Evolutionary conservation across 2,113 vertebrate genomes (phyloP).

Genomic region (Hyaena hyaena): DNA sequence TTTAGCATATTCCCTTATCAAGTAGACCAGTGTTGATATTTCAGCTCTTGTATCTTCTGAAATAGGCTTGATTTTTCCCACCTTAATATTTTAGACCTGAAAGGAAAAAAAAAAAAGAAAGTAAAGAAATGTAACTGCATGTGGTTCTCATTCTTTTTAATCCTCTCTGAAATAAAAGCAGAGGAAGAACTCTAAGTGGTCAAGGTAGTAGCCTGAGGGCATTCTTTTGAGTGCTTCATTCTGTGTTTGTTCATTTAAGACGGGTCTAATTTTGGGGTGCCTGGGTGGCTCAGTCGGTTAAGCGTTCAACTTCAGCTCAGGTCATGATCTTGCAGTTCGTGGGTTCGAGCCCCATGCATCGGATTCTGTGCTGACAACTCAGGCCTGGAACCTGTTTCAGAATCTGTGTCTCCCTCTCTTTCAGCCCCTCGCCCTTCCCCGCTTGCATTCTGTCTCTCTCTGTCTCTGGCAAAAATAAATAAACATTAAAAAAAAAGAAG

Average conservation of each 20-base stretch:
- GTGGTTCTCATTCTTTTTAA: constrained; percentile 22
- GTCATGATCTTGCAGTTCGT: no score
- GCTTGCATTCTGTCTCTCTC: no score
- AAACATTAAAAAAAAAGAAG: not conserved
- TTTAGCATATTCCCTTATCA: constrained; percentile 1
- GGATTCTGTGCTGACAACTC: no score
- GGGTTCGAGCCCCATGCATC: no score
- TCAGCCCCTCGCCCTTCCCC: no score
- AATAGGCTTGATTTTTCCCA: constrained; percentile 18
- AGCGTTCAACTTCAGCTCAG: no score
- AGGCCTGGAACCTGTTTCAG: no score
- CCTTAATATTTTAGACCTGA: constrained; percentile 22
- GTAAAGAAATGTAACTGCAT: not conserved
- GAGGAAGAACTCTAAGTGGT: not conserved
- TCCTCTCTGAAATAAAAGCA: not conserved
- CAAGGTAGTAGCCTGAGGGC: not conserved
- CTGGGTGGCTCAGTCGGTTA: no score
- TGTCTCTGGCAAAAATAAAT: no score
- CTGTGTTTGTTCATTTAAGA: not conserved
- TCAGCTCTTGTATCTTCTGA: not conserved
- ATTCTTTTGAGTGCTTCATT: not conserved
- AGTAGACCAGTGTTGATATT: not conserved
- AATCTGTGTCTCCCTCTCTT: no score
- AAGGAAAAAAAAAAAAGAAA: not conserved
- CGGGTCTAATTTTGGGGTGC: not conserved